Percentiles rank a stretch among this genome's conserved stretches.
phyloP scores from a whole-genome alignment of 2,113 vertebrate species.

The Syngnathus typhle region DNA sequence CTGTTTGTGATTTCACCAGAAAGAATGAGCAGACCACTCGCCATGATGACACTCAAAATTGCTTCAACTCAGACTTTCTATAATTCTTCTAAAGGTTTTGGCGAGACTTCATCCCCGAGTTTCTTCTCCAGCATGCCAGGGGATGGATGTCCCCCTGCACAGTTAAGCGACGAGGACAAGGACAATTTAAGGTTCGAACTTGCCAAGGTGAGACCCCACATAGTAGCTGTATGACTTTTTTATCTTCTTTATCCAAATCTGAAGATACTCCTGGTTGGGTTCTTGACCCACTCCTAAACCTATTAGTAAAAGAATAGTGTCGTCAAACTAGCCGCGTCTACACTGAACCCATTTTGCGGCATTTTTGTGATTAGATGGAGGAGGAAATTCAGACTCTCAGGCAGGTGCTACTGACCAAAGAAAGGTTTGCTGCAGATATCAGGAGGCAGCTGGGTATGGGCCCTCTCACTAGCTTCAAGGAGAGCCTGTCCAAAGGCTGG shows the following conservation, averaged over 20 bases:
- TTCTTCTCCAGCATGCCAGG: slow-evolving; percentile 64
- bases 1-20: too few species aligned
- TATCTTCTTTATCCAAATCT: too few species aligned
- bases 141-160: slow-evolving; percentile 54
- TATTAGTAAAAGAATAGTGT: too few species aligned
- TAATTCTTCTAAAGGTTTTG: slow-evolving; percentile 67
- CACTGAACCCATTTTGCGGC: neutral
- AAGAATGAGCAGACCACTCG: too few species aligned
- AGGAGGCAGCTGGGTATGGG: slow-evolving; percentile 85
- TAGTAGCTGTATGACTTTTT: neutral
- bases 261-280: too few species aligned
- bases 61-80: too few species aligned
- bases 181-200: slow-evolving; percentile 81
- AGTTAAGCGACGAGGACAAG: slow-evolving; percentile 76
- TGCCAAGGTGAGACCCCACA: slow-evolving; percentile 69
- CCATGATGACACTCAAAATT: too few species aligned
- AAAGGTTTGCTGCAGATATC: slow-evolving; percentile 83
- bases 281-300: too few species aligned
- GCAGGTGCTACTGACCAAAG: slow-evolving; percentile 90
- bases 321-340: neutral
- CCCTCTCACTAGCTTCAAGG: slow-evolving; percentile 80
- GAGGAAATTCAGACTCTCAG: slow-evolving; percentile 90
- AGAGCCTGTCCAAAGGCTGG: slow-evolving; percentile 87
- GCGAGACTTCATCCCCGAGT: slow-evolving; percentile 65
- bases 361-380: slow-evolving; percentile 74